phyloP scores from a whole-genome alignment of 2,113 vertebrate species.

The Lasiurus borealis region DNA sequence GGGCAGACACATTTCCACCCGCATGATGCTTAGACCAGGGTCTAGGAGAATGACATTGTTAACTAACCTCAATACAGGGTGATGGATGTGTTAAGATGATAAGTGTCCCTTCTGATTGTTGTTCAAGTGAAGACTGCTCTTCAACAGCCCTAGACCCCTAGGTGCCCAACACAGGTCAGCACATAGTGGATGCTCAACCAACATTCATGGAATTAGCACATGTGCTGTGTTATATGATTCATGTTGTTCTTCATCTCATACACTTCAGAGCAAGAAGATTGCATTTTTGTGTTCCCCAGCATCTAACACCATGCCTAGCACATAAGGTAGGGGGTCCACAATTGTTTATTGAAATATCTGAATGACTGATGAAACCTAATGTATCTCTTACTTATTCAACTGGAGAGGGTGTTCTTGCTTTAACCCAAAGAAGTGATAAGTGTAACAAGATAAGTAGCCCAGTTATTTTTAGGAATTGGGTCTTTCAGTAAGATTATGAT shows the following conservation, averaged over 20 bases:
- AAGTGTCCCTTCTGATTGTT: not conserved
- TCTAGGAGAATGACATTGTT: not conserved
- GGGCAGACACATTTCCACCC: not conserved
- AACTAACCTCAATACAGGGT: not conserved
- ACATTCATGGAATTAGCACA: not conserved
- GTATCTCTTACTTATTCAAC: not conserved
- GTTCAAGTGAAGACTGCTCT: not conserved
- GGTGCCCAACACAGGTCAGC: not conserved
- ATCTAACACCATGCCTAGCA: not conserved
- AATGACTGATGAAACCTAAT: conserved; percentile 9
- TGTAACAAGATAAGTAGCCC: not conserved
- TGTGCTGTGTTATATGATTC: not conserved
- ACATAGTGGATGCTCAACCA: not conserved
- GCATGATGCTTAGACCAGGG: not conserved
- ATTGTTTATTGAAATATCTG: not conserved
- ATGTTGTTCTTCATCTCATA: not conserved
- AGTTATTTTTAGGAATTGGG: not conserved
- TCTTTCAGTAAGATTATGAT: not conserved
- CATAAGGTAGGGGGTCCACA: not conserved
- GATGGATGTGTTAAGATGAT: not conserved
- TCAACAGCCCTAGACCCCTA: not conserved
- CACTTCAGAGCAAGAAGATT: not conserved
- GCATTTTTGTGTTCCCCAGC: not conserved
- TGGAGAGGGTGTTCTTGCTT: not conserved
- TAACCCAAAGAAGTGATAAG: conserved; percentile 34